phyloP scores from a whole-genome alignment of 2,113 vertebrate genomes.

The Neotoma lepida region DNA sequence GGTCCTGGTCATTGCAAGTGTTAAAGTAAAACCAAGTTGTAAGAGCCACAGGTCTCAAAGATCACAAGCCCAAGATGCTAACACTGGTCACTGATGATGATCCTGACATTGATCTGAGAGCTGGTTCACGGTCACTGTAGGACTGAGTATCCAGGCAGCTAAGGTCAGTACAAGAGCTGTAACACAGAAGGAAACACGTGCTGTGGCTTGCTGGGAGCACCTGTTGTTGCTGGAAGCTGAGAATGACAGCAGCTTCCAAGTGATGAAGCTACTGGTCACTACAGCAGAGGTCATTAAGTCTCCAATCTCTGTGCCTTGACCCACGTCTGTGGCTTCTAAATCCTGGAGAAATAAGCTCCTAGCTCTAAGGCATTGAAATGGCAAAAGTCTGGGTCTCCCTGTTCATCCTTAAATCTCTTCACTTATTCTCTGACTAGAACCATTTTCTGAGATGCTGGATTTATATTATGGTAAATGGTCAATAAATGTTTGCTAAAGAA shows the following conservation, averaged over 20 bases:
- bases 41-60: neutral
- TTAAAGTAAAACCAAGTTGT: neutral
- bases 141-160: neutral
- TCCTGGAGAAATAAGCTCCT: too few species aligned
- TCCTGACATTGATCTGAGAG: too few species aligned
- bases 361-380: neutral
- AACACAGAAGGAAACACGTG: accelerated
- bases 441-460: neutral
- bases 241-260: neutral
- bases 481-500: neutral
- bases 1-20: too few species aligned
- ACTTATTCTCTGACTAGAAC: neutral
- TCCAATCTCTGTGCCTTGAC: neutral
- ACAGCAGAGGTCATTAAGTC: too few species aligned
- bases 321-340: neutral
- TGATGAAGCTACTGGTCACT: neutral
- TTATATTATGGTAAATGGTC: neutral
- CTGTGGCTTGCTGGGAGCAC: neutral
- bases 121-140: neutral
- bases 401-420: neutral
- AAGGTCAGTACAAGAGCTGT: neutral
- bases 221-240: too few species aligned
- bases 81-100: neutral
- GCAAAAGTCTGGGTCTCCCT: too few species aligned
- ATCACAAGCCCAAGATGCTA: neutral